Evolutionary conservation across 1,140 invertebrate genomes (phyloP).

Genomic region (Sinella curviseta): DNA sequence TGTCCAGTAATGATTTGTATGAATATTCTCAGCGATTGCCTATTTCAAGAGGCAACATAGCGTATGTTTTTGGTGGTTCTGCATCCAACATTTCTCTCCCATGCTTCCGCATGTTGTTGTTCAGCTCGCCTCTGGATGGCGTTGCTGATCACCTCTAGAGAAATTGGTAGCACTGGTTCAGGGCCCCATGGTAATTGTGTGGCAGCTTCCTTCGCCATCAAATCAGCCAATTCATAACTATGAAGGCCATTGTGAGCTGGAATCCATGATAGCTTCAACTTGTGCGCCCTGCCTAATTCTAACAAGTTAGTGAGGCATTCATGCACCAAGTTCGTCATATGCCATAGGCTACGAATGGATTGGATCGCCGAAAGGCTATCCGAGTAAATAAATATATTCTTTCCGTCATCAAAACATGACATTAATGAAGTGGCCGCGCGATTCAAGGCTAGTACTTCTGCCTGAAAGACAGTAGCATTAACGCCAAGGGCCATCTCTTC

Average conservation of each 20-base stretch:
- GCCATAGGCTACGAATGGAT: not conserved
- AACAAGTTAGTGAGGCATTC: too few relatives aligned
- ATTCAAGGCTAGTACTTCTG: too few relatives aligned
- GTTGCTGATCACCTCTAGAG: not conserved
- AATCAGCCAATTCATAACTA: not conserved
- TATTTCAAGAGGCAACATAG: too few relatives aligned
- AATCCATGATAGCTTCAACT: not conserved
- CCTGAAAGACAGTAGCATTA: not conserved
- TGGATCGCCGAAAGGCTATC: not conserved
- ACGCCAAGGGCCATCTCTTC: not conserved
- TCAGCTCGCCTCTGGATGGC: too few relatives aligned
- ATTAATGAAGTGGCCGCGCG: not conserved
- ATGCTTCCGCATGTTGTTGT: too few relatives aligned
- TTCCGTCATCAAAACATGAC: not conserved
- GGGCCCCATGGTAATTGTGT: not conserved
- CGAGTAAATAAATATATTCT: not conserved
- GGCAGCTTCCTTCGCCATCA: too few relatives aligned
- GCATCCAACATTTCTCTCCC: too few relatives aligned
- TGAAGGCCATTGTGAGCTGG: not conserved
- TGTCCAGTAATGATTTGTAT: too few relatives aligned
- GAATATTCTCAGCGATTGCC: too few relatives aligned
- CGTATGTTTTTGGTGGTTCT: too few relatives aligned
- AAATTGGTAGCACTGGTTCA: not conserved
- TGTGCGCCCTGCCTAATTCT: not conserved
- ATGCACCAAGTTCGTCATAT: not conserved